Evolutionary conservation across 53 echinoderm and acorn worm species (phyloP).

Genomic region (Paracentrotus lividus): DNA sequence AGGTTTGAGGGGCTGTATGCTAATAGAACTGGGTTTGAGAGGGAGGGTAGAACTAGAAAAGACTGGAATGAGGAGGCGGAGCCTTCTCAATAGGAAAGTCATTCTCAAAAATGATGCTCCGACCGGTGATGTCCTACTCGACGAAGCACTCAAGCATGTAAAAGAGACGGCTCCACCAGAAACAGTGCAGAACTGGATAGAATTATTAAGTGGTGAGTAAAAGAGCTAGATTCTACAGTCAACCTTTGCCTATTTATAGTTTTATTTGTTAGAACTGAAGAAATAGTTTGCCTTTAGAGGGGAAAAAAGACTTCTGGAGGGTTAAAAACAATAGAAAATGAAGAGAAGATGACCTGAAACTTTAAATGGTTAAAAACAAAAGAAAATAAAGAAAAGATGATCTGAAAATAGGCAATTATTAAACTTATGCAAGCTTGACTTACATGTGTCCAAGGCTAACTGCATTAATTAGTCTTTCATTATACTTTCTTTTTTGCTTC

Average conservation of each 20-base stretch:
- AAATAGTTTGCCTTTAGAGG: too few relatives aligned
- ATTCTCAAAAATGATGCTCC: conserved; percentile 84
- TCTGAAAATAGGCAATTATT: too few relatives aligned
- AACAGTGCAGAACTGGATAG: conserved; percentile 95
- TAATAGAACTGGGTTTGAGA: conserved; percentile 92
- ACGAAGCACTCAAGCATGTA: conserved; percentile 91
- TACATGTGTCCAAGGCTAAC: too few relatives aligned
- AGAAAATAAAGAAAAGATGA: too few relatives aligned
- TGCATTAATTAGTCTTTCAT: too few relatives aligned
- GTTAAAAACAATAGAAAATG: too few relatives aligned
- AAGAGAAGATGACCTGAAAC: too few relatives aligned
- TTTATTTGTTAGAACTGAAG: too few relatives aligned
- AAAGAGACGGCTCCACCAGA: conserved; percentile 85
- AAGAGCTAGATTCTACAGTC: neutral
- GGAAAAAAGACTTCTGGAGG: too few relatives aligned
- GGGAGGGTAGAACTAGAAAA: conserved; percentile 97
- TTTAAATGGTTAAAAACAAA: too few relatives aligned
- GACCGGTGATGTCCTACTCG: conserved; percentile 95
- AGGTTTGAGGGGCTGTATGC: conserved; percentile 96
- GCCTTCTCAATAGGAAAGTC: conserved; percentile 93
- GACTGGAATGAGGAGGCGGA: conserved; percentile 91
- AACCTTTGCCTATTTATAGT: neutral
- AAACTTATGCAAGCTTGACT: too few relatives aligned
- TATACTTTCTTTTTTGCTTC: too few relatives aligned
- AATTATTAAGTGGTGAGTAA: conserved; percentile 93